A percentile compares a stretch with the other conserved stretches of the same genome.
Evolutionary conservation across 2,888 invertebrate species (phyloP).

Genomic region (Orthosia gracilis): DNA sequence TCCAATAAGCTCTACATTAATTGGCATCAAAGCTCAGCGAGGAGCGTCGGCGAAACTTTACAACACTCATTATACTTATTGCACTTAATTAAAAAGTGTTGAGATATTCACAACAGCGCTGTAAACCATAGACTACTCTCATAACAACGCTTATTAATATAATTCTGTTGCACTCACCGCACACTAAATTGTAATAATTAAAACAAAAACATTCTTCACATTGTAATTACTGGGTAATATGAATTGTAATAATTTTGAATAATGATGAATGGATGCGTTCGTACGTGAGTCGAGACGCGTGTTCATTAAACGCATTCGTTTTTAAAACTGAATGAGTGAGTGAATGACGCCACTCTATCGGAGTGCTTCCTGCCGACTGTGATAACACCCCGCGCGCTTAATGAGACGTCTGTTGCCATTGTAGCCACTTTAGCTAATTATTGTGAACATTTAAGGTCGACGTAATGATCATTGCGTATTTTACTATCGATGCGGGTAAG

Average conservation of each 20-base stretch:
- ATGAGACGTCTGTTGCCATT: constrained; percentile 72
- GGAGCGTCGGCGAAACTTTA: constrained; percentile 59
- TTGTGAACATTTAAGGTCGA: constrained; percentile 65
- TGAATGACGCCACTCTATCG: constrained; percentile 72
- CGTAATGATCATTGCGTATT: constrained; percentile 61
- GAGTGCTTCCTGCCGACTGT: constrained; percentile 79
- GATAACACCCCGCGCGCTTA: constrained; percentile 79
- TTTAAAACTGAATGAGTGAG: constrained; percentile 81
- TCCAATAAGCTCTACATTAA: constrained; percentile 65
- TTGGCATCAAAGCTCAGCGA: constrained; percentile 62
- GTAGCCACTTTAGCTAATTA: constrained; percentile 68
- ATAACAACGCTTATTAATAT: constrained; percentile 46
- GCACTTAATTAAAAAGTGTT: constrained; percentile 65
- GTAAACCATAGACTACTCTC: constrained; percentile 50
- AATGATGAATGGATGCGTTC: constrained; percentile 52
- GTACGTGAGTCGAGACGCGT: constrained; percentile 70
- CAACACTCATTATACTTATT: constrained; percentile 62
- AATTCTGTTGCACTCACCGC: constrained; percentile 58
- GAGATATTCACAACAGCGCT: constrained; percentile 51
- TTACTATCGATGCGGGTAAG: constrained; percentile 59
- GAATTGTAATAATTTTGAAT: constrained; percentile 51
- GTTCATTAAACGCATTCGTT: constrained; percentile 78
- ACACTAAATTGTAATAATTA: constrained; percentile 64
- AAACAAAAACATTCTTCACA: constrained; percentile 60
- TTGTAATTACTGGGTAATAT: constrained; percentile 56